These are phyloP conservation scores for Gnatocerus cornutus DNA, from an alignment of 2,888 invertebrate species.

Conservation along the genomic window DNA sequence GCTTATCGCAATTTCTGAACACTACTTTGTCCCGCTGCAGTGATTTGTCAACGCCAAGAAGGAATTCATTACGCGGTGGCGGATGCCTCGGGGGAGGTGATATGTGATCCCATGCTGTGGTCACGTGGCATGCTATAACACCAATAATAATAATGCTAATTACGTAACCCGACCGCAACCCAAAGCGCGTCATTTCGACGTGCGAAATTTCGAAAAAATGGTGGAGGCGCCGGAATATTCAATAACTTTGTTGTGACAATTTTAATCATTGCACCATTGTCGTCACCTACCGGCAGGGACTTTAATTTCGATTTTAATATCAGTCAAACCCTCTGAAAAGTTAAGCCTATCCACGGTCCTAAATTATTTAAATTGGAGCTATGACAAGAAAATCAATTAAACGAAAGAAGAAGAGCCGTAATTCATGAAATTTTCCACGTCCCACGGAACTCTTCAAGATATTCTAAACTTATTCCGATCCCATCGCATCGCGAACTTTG, in stretches of 20 bases:
- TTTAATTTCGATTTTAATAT: constrained; percentile 41
- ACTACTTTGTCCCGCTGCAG: constrained; percentile 64
- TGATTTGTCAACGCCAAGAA: constrained; percentile 69
- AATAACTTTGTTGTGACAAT: background rate
- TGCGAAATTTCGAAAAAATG: no score
- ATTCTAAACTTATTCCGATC: constrained; percentile 18
- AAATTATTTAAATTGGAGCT: constrained; percentile 41
- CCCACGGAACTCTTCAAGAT: constrained; percentile 7
- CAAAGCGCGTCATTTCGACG: background rate
- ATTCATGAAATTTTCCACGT: constrained; percentile 16
- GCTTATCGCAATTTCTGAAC: constrained; percentile 57
- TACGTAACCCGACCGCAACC: constrained; percentile 32
- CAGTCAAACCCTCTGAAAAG: constrained; percentile 34
- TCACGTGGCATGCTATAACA: constrained; percentile 60
- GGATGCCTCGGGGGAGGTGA: constrained; percentile 57
- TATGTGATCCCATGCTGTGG: constrained; percentile 62
- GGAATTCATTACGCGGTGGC: constrained; percentile 66
- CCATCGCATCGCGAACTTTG: background rate
- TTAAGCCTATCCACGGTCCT: constrained; percentile 30
- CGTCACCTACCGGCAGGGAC: constrained; percentile 24
- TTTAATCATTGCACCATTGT: constrained; percentile 39
- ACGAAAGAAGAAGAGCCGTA: constrained; percentile 26
- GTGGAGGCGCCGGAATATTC: no score
- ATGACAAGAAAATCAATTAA: constrained; percentile 35
- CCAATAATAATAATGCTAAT: constrained; percentile 51